Evolutionary conservation across 1,140 invertebrate genomes (phyloP).

Genomic region (Lucilia sericata): DNA sequence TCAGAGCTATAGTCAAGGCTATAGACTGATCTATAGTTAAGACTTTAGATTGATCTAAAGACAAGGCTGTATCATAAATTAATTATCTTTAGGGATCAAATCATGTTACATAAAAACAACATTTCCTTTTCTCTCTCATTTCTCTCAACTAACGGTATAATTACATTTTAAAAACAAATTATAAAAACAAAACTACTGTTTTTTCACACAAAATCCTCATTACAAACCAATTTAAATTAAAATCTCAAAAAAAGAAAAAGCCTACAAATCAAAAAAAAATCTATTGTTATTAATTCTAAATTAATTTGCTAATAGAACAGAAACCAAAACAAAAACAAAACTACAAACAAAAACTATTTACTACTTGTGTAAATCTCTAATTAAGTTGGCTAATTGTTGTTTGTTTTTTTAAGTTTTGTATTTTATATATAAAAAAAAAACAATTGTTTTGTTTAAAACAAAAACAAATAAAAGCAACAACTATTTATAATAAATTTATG

Average conservation of each 20-base stretch:
- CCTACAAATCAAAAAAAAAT: not conserved
- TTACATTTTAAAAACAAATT: not conserved
- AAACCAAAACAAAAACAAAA: not conserved
- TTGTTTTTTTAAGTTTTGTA: constrained; percentile 10
- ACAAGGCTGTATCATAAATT: too few relatives aligned
- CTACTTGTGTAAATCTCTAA: not conserved
- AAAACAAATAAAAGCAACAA: not conserved
- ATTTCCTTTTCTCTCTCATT: too few relatives aligned
- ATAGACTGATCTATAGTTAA: too few relatives aligned
- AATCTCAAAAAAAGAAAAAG: not conserved
- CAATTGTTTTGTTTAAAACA: constrained; percentile 17
- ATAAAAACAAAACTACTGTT: not conserved
- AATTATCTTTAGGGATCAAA: too few relatives aligned
- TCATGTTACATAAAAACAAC: too few relatives aligned
- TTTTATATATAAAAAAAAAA: not conserved
- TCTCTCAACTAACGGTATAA: too few relatives aligned
- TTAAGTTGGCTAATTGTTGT: not conserved
- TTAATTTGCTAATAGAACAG: constrained; percentile 11
- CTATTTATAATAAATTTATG: constrained; percentile 20
- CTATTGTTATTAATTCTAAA: constrained; percentile 30
- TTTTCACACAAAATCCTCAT: not conserved
- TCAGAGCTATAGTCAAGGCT: too few relatives aligned
- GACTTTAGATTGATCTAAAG: too few relatives aligned
- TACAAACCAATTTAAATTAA: not conserved
- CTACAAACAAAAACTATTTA: not conserved